Conservation (phyloP, 35 echinoderm and acorn worm species). For the Diadema setosum region DNA sequence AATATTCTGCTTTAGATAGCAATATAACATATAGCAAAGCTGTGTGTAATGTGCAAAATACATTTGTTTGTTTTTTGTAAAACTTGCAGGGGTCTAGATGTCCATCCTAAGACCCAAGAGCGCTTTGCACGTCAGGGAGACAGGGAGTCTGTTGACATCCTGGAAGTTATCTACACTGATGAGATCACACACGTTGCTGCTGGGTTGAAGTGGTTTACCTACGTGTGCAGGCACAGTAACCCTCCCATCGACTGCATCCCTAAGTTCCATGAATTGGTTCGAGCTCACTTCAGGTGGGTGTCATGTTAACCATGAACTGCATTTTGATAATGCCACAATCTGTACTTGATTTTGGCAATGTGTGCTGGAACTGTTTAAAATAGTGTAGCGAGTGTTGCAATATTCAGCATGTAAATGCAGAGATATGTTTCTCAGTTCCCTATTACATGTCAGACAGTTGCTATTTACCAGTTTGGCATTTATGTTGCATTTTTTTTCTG, state of each 20-base stretch:
- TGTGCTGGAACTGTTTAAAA: background rate
- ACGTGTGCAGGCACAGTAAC: conserved; percentile 50
- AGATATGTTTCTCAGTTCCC: background rate
- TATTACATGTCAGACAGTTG: background rate
- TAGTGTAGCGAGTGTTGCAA: background rate
- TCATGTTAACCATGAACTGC: background rate
- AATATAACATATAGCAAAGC: conserved; percentile 94
- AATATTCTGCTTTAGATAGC: too few species aligned
- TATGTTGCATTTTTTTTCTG: too few species aligned
- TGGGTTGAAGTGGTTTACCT: conserved; percentile 88
- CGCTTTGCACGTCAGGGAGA: conserved; percentile 67
- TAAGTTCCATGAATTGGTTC: conserved; percentile 84
- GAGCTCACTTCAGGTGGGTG: conserved; percentile 71
- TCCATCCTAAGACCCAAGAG: conserved; percentile 76
- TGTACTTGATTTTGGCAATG: background rate
- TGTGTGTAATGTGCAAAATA: background rate
- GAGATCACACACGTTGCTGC: conserved; percentile 93
- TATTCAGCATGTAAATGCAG: background rate
- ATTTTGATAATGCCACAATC: background rate
- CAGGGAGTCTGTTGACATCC: conserved; percentile 47
- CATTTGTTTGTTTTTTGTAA: background rate
- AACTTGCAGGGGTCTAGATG: conserved; percentile 70
- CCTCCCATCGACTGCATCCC: conserved; percentile 80
- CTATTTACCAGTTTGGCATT: background rate
- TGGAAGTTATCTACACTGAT: conserved; percentile 84